Conservation (phyloP, 2,113 vertebrate genomes). For the Sminthopsis crassicaudata region DNA sequence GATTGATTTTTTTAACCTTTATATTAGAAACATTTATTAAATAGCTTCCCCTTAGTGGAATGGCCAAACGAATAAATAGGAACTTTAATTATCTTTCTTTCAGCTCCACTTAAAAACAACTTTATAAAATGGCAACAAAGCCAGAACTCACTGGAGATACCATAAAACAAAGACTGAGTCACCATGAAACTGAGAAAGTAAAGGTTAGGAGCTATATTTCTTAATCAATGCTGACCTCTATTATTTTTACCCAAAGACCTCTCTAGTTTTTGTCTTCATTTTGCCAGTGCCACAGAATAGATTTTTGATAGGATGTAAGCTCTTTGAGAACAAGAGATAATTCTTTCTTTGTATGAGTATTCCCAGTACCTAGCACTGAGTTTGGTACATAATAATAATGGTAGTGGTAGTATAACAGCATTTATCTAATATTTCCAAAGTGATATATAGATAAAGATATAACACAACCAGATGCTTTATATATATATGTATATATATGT, state of each 20-base stretch:
- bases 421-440: background rate
- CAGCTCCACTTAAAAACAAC: background rate
- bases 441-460: no score
- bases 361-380: background rate
- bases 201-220: conserved; percentile 11
- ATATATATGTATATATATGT: no score
- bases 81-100: conserved; percentile 22
- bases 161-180: conserved; percentile 47
- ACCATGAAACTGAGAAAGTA: background rate
- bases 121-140: conserved; percentile 40
- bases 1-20: conserved; percentile 49
- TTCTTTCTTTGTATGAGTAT: background rate
- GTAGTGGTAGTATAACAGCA: background rate
- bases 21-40: conserved; percentile 62
- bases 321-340: background rate
- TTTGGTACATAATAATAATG: background rate
- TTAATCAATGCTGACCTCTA: conserved; percentile 7
- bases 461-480: no score
- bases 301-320: background rate
- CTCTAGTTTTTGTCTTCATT: conserved; percentile 50
- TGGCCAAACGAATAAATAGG: conserved; percentile 36
- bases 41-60: conserved; percentile 22
- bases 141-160: conserved; percentile 46
- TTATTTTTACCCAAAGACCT: conserved; percentile 47
- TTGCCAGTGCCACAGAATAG: conserved; percentile 23